Evolutionary conservation across 2,797 vertebrate species (phyloP).

Genomic region (Tragopan temminckii): DNA sequence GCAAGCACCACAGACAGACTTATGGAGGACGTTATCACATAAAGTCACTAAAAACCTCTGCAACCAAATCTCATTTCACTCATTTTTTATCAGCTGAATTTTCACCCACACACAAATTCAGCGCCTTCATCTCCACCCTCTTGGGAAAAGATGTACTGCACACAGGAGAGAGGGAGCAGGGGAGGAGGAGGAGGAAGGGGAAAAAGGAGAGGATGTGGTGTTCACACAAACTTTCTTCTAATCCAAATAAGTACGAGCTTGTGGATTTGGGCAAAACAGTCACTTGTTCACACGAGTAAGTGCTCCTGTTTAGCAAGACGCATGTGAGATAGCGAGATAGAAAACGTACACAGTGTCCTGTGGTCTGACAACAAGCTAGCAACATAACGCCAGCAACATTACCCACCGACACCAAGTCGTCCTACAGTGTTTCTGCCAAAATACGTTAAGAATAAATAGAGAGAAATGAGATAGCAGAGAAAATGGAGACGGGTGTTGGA

Average conservation of each 20-base stretch:
- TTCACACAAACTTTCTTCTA: neutral
- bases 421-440: rapidly evolving
- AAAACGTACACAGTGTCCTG: neutral
- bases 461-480: neutral
- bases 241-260: neutral
- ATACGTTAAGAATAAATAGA: neutral
- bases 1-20: neutral
- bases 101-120: neutral
- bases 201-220: neutral
- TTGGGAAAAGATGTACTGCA: neutral
- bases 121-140: neutral
- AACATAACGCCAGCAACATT: neutral
- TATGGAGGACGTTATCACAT: neutral
- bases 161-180: rapidly evolving
- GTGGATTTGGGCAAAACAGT: neutral
- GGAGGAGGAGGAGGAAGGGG: neutral
- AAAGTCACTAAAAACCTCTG: neutral
- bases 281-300: neutral
- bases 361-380: neutral
- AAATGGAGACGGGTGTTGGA: neutral
- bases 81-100: neutral
- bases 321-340: rapidly evolving
- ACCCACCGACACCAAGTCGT: neutral
- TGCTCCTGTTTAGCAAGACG: no score
- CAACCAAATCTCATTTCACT: neutral